These are phyloP conservation scores for Cyprinus carpio DNA, from an alignment of 2,113 vertebrate species.

Conservation along the genomic window DNA sequence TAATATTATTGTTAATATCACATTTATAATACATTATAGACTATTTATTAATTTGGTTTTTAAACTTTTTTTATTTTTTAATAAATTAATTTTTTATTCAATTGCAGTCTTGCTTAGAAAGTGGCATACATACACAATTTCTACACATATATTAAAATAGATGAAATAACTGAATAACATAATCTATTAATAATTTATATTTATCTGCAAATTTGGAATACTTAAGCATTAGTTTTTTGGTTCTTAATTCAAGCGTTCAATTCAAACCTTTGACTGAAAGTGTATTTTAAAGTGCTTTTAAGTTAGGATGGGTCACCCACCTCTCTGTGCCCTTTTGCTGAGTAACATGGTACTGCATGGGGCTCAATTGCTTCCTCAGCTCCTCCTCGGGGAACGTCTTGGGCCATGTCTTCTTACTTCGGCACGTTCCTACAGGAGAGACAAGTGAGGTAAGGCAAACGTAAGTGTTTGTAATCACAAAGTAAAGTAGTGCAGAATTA, in stretches of 20 bases:
- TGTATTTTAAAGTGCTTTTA: background rate
- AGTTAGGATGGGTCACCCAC: conserved; percentile 67
- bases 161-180: no score
- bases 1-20: background rate
- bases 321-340: conserved; percentile 97
- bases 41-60: no score
- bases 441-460: background rate
- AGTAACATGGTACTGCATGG: conserved; percentile 93
- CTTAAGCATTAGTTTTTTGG: background rate
- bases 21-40: no score
- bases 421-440: conserved; percentile 81
- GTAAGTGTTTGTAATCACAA: conserved; percentile 56
- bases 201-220: background rate
- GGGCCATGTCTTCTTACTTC: conserved; percentile 89
- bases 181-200: background rate
- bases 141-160: no score
- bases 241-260: background rate
- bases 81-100: no score
- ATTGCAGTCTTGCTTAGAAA: no score
- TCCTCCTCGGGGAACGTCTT: conserved; percentile 89
- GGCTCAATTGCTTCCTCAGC: conserved; percentile 88
- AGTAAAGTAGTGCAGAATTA: background rate
- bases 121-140: no score
- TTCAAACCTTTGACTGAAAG: background rate
- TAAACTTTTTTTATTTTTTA: no score